Base-by-base conservation (phyloP, 2,888 invertebrate species). In the Lasioglossum figueresi region DNA sequence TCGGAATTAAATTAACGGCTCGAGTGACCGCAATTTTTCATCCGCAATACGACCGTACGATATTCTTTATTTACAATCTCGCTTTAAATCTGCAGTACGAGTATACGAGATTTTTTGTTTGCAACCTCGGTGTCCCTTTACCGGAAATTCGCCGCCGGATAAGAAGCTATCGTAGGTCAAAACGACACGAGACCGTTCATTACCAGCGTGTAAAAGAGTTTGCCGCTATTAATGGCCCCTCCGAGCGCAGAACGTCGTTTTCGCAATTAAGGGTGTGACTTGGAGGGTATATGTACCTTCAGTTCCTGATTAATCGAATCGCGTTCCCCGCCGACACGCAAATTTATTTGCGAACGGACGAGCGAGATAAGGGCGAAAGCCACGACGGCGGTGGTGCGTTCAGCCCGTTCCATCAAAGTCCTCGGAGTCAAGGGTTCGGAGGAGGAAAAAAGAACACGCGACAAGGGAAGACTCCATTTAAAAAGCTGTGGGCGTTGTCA, bases 191-290 rank as follows among this genome's bases (percentile, higher is more conserved):
- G n/a, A 71, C 40, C 31, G 43, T 43, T 31, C 16, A 31, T 45
- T 72, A 31, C 31, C 72, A 19, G 19, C n/a, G 72, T 27, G 34
- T 10, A 48, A 73, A 31, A 40, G 70, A 23, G 40, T 70, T 56
- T 5, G 70, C 70, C 70, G 70, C 70, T 40, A 70, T 70, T 70
- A 70, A 70, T 70, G 70, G 70, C n/a, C 70, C 23, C 40, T 70
- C 70, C 23, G 70, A 2, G 5, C 52, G 16, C 4, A 16, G 37
- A 12, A 37, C 59, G 37, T 27, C 59, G 80, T 68, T 74, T 81
- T 74, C 80, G 76, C 59, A 86, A 92, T 91, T 91, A 82, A 48
- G 59, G 59, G 59, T 23, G 70, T 37, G 66, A 59, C 73, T 23
- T 16, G 43, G 27, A 27, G 68, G n/a, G 27, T 70, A 19, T 31